Base-by-base conservation (phyloP, 2,113 vertebrate species). In the Loxodonta africana region DNA sequence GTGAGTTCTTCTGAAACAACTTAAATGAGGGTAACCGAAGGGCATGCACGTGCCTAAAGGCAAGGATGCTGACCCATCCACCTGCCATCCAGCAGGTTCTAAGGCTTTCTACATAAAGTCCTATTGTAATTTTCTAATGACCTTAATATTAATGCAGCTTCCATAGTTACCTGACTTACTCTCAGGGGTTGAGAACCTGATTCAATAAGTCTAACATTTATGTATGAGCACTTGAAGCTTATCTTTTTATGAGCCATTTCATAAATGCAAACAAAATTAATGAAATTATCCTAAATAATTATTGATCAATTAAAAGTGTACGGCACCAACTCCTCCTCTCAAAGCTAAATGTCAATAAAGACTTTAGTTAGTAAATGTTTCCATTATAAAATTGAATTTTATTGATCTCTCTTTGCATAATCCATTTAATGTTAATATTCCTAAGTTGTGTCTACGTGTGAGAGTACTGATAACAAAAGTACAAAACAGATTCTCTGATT, bases 301-400 rank as follows among this genome's bases (percentile, higher is more conserved):
- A 86, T 63, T 94, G 73, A 74, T 86, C 69, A 69, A 74, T 87
- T 88, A 73, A 91, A 57, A 83, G 18, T 78, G 9, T 57, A 65
- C 48, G 10, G 77, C 2, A 62, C 28, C 21, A 90, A 88, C 23
- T 94, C 28, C n/a, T 92, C 26, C 74, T 76, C 67, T 88, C 62
- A 91, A 95, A 78, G 76, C 21, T 89, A 86, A 89, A 91, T 77
- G 26, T 82, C 44, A 73, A 65, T 85, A 82, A 94, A 78, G 15
- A 33, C 15, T 78, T 92, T 67, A 83, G 65, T 80, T 94, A 81
- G 69, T 71, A 90, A 87, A 90, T 94, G 93, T 96, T 97, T 97
- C 96, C 46, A 90, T 95, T 89, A 84, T 48, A 76, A 74, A 91
- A 93, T 93, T 93, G 53, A 93, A 92, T 88, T 92, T 82, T 85